Base-by-base conservation (phyloP, 2,888 invertebrate genomes). In the Rhogogaster chlorosoma region DNA sequence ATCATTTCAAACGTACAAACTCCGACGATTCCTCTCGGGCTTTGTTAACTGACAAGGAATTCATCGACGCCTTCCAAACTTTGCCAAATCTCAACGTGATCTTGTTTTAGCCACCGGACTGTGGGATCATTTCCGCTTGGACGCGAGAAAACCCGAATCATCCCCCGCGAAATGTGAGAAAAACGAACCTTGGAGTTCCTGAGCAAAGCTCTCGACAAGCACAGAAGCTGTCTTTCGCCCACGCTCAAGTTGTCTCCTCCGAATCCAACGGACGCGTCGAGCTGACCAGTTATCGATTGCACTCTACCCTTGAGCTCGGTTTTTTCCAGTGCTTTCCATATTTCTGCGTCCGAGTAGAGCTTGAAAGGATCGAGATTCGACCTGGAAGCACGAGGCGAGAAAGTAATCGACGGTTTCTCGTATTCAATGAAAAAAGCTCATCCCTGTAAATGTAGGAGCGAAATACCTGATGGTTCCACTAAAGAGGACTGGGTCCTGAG, bases 401-500 rank as follows among this genome's bases (percentile, higher is more conserved):
- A 6, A 78, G 32, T 57, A 10, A 36, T 49, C 22, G 6, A 53
- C 18, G 38, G 38, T 38, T 1, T 77, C 3, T 45, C 18, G 3
- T 26, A 57, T 42, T 38, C 6, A 0, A 7, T 4, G 36, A 29
- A 12, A 6, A 42, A 45, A 38, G 2, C 6, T n/a, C 26, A 9
- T 42, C 22, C 7, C 5, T 32, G 45, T 22, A 32, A 53, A 15
- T 36, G 77, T 53, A 15, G 18, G 10, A 22, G 15, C 84, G 29
- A 83, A 86, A 87, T 89, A 95, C 94, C 95, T 94, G 38, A 96
- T 90, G 36, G 95, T 95, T 64, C 95, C 95, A 42, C 94, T 94
- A 90, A 96, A 96, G 18, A 96, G 92, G 4, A 95, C 94, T 0
- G 96, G 95, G 89, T 96, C 96, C 89, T 96, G 96, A 10, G 96